A percentile compares a stretch with the other conserved stretches of the same genome.
Evolutionary conservation across 2,113 vertebrate species (phyloP).

Genomic region (Choloepus hoffmanni): DNA sequence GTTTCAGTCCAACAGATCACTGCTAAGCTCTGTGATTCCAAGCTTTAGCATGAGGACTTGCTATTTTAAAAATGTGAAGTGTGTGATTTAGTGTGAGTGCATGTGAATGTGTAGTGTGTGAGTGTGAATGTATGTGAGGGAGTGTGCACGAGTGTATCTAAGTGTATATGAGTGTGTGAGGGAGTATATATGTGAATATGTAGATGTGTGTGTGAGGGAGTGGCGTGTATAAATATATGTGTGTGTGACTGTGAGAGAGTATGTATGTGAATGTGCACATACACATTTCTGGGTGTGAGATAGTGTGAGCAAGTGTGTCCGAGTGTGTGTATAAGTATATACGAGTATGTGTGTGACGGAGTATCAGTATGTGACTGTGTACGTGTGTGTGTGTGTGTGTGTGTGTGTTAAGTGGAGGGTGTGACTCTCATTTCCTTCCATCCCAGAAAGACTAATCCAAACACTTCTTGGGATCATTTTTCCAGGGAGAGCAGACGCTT

Average conservation of each 20-base stretch:
- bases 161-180: background rate
- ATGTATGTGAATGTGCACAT: no score
- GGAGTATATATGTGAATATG: no score
- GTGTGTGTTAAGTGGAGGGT: accelerated
- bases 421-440: background rate
- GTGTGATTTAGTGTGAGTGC: background rate
- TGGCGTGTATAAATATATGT: background rate
- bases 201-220: background rate
- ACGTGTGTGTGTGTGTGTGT: background rate
- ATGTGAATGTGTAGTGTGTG: background rate
- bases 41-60: background rate
- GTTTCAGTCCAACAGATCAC: background rate
- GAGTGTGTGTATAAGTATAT: background rate
- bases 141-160: background rate
- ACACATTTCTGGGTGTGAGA: background rate
- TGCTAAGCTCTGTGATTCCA: background rate
- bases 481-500: background rate
- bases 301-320: background rate
- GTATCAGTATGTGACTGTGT: background rate
- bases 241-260: background rate
- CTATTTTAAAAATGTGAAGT: background rate
- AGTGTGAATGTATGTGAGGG: no score
- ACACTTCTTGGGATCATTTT: background rate
- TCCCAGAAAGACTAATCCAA: background rate
- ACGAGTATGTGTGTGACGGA: background rate